phyloP scores from a whole-genome alignment of 2,888 invertebrate species.

The Tricholauxania praeusta region DNA sequence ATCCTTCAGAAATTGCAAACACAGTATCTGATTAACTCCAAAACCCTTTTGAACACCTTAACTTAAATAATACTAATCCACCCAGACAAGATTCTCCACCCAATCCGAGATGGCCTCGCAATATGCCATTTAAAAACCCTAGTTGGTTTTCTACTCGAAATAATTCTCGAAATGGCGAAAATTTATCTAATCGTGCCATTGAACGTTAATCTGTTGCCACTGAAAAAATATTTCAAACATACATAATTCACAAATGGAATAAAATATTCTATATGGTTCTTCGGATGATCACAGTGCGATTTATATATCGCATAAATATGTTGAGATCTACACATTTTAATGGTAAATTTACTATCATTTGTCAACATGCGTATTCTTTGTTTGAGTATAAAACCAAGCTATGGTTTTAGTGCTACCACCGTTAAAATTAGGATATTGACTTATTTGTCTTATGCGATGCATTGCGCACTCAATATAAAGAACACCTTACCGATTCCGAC shows the following conservation, averaged over 20 bases:
- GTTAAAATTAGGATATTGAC: neutral
- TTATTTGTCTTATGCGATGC: slow-evolving; percentile 6
- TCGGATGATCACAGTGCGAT: too few relatives aligned
- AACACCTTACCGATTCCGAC: slow-evolving; percentile 9
- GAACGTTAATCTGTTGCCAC: neutral
- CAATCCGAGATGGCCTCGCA: too few relatives aligned
- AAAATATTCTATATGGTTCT: slow-evolving; percentile 24
- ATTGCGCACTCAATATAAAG: slow-evolving; percentile 24
- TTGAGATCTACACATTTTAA: slow-evolving; percentile 22
- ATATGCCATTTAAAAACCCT: too few relatives aligned
- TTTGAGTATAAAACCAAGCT: slow-evolving; percentile 25
- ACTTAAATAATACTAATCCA: too few relatives aligned
- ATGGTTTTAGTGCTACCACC: slow-evolving; percentile 32
- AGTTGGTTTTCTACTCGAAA: too few relatives aligned
- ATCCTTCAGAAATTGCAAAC: too few relatives aligned
- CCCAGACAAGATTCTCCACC: too few relatives aligned
- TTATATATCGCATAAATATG: slow-evolving; percentile 23
- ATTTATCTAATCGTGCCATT: too few relatives aligned
- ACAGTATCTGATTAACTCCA: too few relatives aligned
- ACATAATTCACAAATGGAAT: slow-evolving; percentile 33
- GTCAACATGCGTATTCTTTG: slow-evolving; percentile 19
- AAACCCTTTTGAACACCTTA: too few relatives aligned
- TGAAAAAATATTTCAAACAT: slow-evolving; percentile 32
- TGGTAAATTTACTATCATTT: slow-evolving; percentile 26
- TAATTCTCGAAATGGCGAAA: too few relatives aligned